Conservation (phyloP, 2,888 invertebrate genomes). For the Stenolophus ochropezus region DNA sequence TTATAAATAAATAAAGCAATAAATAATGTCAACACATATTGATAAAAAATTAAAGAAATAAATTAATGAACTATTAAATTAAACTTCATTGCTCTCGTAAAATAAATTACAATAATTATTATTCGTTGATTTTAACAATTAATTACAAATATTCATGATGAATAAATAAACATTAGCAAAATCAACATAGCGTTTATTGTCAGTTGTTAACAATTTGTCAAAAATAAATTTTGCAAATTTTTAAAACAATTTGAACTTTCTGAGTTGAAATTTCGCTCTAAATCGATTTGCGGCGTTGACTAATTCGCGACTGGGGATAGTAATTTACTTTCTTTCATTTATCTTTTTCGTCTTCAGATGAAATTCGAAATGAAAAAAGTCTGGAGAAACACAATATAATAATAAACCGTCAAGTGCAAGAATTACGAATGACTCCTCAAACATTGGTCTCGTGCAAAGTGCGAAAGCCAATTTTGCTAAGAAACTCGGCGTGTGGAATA, state of each 20-base stretch:
- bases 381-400: constrained; percentile 42
- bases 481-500: neutral
- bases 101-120: neutral
- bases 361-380: constrained; percentile 36
- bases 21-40: neutral
- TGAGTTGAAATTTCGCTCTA: neutral
- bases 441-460: neutral
- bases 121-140: neutral
- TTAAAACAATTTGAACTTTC: neutral
- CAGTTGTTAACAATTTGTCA: neutral
- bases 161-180: neutral
- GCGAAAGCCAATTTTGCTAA: constrained; percentile 6
- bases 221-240: too few species aligned
- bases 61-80: neutral
- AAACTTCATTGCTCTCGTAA: neutral
- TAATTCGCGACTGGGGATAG: constrained; percentile 69
- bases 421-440: constrained; percentile 38
- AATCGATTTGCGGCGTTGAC: constrained; percentile 66
- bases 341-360: constrained; percentile 62
- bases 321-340: constrained; percentile 70
- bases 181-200: neutral
- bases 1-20: neutral
- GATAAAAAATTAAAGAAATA: neutral
- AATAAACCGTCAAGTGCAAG: constrained; percentile 52
- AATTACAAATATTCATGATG: neutral